Conservation (phyloP, 2,797 vertebrate species). For the Enteromius afrohamiltoni region DNA sequence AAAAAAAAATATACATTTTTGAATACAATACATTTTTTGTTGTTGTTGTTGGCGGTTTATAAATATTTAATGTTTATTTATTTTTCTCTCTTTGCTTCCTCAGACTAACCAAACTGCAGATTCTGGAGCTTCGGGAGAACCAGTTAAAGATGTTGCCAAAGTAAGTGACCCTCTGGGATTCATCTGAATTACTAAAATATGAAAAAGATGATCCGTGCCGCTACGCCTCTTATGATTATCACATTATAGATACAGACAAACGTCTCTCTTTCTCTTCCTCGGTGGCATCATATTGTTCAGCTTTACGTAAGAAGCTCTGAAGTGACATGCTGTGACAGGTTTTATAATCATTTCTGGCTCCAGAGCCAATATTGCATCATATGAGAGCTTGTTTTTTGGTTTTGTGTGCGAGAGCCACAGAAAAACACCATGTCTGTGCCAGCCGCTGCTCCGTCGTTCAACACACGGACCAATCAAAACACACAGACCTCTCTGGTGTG, state of each 20-base stretch:
- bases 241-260: conserved; percentile 7
- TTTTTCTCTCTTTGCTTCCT: not conserved
- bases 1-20: too few species aligned
- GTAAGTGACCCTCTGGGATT: conserved; percentile 78
- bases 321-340: conserved; percentile 67
- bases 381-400: conserved; percentile 39
- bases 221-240: not conserved
- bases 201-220: not conserved
- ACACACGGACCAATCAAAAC: not conserved
- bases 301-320: conserved; percentile 66
- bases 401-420: conserved; percentile 13
- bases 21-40: too few species aligned
- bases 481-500: not conserved
- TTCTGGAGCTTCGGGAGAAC: conserved; percentile 97
- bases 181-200: conserved; percentile 34
- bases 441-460: not conserved
- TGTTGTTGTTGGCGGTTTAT: too few species aligned
- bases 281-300: conserved; percentile 66
- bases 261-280: conserved; percentile 6
- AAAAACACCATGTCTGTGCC: not conserved
- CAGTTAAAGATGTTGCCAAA: conserved; percentile 99
- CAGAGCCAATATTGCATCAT: conserved; percentile 60
- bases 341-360: conserved; percentile 69
- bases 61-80: not conserved
- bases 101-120: conserved; percentile 96